Evolutionary conservation across 2,113 vertebrate genomes (phyloP).

Genomic region (Odocoileus hemionus): DNA sequence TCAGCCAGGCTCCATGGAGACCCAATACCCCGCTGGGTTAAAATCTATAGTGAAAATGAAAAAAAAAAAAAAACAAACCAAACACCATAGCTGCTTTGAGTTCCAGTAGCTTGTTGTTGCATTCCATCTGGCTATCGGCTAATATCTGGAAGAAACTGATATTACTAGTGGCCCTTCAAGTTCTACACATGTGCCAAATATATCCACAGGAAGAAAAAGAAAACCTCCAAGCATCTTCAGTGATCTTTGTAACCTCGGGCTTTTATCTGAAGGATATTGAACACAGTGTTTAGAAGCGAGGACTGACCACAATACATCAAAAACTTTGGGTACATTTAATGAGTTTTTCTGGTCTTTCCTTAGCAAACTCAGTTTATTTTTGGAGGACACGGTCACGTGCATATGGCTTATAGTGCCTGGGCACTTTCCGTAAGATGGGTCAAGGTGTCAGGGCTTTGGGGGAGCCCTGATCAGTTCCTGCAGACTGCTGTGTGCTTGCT

Average conservation of each 20-base stretch:
- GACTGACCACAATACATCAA: conserved; percentile 69
- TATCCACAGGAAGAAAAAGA: background rate
- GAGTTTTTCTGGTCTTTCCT: conserved; percentile 56
- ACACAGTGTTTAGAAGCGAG: conserved; percentile 40
- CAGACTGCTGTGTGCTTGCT: conserved; percentile 76
- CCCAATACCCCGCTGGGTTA: background rate
- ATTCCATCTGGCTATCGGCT: background rate
- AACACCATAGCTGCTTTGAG: background rate
- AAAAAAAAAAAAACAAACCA: background rate
- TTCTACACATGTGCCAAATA: conserved; percentile 1
- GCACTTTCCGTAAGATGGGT: conserved; percentile 60
- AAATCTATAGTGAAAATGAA: background rate
- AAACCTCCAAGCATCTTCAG: conserved; percentile 55
- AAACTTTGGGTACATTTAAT: conserved; percentile 43
- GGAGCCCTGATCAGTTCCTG: conserved; percentile 71
- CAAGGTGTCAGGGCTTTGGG: conserved; percentile 61
- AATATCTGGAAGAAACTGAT: background rate
- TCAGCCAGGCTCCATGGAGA: background rate
- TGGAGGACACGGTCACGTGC: conserved; percentile 45
- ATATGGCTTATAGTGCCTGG: conserved; percentile 29
- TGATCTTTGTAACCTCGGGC: conserved; percentile 69
- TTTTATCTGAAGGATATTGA: conserved; percentile 67
- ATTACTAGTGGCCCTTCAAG: background rate
- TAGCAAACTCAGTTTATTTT: conserved; percentile 73
- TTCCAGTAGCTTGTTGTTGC: background rate